Base-by-base conservation (phyloP, 2,113 vertebrate species). In the Chionodraco myersi region DNA sequence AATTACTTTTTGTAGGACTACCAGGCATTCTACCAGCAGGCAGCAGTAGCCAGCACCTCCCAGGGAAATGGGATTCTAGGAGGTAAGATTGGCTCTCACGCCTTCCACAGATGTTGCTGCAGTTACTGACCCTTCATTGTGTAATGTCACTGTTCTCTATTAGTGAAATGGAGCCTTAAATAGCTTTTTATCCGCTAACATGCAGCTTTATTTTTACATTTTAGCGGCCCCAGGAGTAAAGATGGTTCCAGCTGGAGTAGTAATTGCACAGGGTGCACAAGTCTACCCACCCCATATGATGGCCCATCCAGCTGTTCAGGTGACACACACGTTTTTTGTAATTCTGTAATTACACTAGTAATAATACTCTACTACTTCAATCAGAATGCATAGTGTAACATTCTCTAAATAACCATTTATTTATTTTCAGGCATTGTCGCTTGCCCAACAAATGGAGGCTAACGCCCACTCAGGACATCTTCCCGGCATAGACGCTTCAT, bases 231-330 rank as follows among this genome's bases (percentile, higher is more conserved):
- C 95, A 0, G 92, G 91, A 75, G 67, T 95, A 8, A 95, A 93
- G 77, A 88, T 94, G 30, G 89, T 96, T 80, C 95, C 96, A 63
- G 95, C 96, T 60, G 96, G 96, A 23, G 97, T 97, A n/a, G 97
- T 98, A 5, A 97, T 98, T 48, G 96, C 97, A 75, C 97, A 97
- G 89, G 95, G 93, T 79, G 95, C 97, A 18, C 97, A 99, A 81
- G 95, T 97, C 15, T 99, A 98, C 93, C 97, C 97, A 58, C 96
- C 96, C n/a, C 94, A 94, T 60, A 90, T 95, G 79, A 93, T 92
- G 92, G 93, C 86, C 80, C 97, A 88, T 89, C 96, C 90, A 87
- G 96, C 92, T 59, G 93, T 96, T 78, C 96, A 96, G 95, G 98
- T 99, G 94, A 93, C 10, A 0, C 8, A 30, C 2, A 13, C 0